Evolutionary conservation across 92 coral and sea anemone genomes (phyloP).

Genomic region (Chrysogorgia sp.): DNA sequence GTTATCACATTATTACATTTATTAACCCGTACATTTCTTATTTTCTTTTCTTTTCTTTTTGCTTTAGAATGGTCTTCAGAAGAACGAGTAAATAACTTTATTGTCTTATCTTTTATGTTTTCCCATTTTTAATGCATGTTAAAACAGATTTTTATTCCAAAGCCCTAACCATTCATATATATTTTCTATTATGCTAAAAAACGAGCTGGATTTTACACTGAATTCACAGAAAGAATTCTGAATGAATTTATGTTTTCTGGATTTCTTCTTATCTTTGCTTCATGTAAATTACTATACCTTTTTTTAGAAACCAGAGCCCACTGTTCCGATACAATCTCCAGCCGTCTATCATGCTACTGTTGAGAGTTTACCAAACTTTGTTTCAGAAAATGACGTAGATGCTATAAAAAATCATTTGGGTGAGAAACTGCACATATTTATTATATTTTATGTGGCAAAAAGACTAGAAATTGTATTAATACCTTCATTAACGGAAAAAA

Average conservation of each 20-base stretch:
- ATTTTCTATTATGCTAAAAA: too few relatives aligned
- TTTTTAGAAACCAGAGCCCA: conserved; percentile 8
- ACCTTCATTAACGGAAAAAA: too few relatives aligned
- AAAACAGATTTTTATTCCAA: too few relatives aligned
- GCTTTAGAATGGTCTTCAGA: conserved; percentile 24
- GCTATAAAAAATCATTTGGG: conserved; percentile 5
- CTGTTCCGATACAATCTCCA: conserved; percentile 19
- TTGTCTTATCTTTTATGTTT: background rate
- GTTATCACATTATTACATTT: too few relatives aligned
- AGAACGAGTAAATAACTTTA: conserved; percentile 19
- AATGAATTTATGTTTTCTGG: too few relatives aligned
- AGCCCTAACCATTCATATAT: too few relatives aligned
- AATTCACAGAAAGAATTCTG: too few relatives aligned
- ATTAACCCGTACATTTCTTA: background rate
- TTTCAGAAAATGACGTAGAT: conserved; percentile 22
- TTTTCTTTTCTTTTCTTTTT: background rate
- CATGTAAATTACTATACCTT: background rate
- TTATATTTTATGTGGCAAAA: too few relatives aligned
- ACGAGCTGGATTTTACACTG: too few relatives aligned
- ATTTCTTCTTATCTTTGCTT: background rate
- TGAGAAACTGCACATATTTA: background rate
- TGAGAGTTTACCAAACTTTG: conserved; percentile 5
- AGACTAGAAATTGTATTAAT: too few relatives aligned
- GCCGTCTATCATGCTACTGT: conserved; percentile 24
- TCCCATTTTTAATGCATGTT: too few relatives aligned